Conservation (phyloP, 2,113 vertebrate species). For the Hippocampus abdominalis region DNA sequence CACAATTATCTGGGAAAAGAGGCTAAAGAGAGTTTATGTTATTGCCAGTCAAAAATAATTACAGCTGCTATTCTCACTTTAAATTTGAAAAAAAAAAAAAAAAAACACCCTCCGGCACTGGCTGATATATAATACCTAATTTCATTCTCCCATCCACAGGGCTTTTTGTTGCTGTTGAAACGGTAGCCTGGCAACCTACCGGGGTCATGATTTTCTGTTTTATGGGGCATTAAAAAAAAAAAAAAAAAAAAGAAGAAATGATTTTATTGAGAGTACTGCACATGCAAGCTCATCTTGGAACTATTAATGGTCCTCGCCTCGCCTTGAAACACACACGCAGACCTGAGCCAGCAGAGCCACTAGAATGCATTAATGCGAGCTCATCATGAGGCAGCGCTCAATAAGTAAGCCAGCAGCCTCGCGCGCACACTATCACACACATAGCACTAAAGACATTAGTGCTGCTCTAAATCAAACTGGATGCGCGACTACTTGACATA, state of each 20-base stretch:
- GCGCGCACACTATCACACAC: background rate
- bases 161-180: background rate
- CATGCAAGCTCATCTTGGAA: slow-evolving; percentile 1
- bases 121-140: background rate
- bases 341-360: background rate
- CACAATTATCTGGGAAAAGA: background rate
- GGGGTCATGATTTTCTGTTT: background rate
- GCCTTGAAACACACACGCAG: background rate
- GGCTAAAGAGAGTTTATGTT: background rate
- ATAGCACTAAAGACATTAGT: slow-evolving; percentile 14
- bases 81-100: background rate
- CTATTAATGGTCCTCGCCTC: background rate
- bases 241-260: background rate
- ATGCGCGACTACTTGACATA: slow-evolving; percentile 4
- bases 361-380: slow-evolving; percentile 2
- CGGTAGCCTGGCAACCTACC: background rate
- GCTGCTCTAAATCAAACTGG: slow-evolving; percentile 26
- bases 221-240: background rate
- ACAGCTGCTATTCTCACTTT: background rate
- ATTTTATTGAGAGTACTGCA: slow-evolving; percentile 5
- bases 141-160: background rate
- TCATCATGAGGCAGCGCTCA: slow-evolving; percentile 8
- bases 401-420: slow-evolving; percentile 15
- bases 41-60: background rate
- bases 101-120: background rate